Base-by-base conservation (phyloP, 2,113 vertebrate genomes). In the Taxidea taxus region DNA sequence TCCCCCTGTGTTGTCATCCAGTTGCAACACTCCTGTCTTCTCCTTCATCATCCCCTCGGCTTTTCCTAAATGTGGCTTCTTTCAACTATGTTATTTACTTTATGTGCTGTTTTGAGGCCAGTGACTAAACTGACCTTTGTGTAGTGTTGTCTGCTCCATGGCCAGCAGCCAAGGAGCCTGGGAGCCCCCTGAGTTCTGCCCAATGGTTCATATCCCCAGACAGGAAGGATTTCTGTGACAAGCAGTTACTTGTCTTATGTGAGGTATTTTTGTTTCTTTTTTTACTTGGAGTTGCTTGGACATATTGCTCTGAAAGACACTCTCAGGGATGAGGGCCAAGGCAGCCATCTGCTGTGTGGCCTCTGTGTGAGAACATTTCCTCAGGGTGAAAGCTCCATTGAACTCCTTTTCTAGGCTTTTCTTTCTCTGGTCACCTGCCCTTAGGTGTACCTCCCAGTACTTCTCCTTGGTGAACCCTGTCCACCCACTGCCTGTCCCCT, bases 31-130 rank as follows among this genome's bases (percentile, higher is more conserved):
- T 49, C 95, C 68, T 84, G n/a, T 20, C 27, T 56, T 37, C 12
- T 89, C 31, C 66, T 96, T 58, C 95, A 86, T 95, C 68, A 91
- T 72, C 37, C 82, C 16, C 78, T 93, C 84, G 90, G 60, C 85
- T 87, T 83, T 66, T 95, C 68, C 88, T 64, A 70, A 86, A 58
- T 74, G 47, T 58, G 27, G 27, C 54, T 68, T 83, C 23, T 84
- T 93, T 44, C 93, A 96, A 77, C 87, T 92, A 27, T 85, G 58
- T 66, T 90, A 74, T 94, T 97, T 96, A 27, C 47, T 95, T 88
- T 93, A 34, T 74, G 80, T 60, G 20, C 4, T 96, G 56, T 68
- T 64, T 97, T 54, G 42, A 80, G 96, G 49, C 91, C 80, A 68
- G 92, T 82, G 92, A 82, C 44, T 12, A 70, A 83, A 77, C 47